phyloP scores from a whole-genome alignment of 2,888 invertebrate species.

The Euclidia mi region DNA sequence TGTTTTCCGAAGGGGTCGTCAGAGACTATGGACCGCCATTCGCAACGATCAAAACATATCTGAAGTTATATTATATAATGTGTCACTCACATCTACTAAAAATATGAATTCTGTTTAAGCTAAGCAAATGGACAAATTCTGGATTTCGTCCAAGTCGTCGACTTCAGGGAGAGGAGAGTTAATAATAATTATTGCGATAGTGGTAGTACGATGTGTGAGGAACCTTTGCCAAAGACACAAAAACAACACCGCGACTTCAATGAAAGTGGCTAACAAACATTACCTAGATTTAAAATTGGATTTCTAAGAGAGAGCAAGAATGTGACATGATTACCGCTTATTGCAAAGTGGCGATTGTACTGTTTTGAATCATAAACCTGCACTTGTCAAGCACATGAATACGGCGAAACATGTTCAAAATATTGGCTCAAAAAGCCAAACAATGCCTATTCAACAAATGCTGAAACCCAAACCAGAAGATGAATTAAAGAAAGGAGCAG shows the following conservation, averaged over 20 bases:
- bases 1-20: no score
- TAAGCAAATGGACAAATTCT: constrained; percentile 29
- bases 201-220: no score
- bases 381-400: constrained; percentile 23
- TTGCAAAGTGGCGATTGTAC: constrained; percentile 16
- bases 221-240: constrained; percentile 19
- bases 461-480: constrained; percentile 23
- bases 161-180: constrained; percentile 23
- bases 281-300: constrained; percentile 40
- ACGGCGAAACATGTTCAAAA: constrained; percentile 22
- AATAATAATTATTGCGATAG: constrained; percentile 17
- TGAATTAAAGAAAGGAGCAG: constrained; percentile 32
- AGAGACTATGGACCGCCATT: no score
- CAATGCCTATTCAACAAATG: constrained; percentile 24
- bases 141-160: constrained; percentile 23
- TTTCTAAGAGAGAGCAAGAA: constrained; percentile 35
- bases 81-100: constrained; percentile 27
- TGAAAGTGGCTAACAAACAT: constrained; percentile 34
- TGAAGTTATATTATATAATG: no score
- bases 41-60: no score
- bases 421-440: constrained; percentile 21
- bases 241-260: constrained; percentile 25
- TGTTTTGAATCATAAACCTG: constrained; percentile 34
- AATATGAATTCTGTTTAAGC: constrained; percentile 22
- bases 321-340: constrained; percentile 27